Conservation (phyloP, 2,797 vertebrate species). For the Syngnathus rostellatus region DNA sequence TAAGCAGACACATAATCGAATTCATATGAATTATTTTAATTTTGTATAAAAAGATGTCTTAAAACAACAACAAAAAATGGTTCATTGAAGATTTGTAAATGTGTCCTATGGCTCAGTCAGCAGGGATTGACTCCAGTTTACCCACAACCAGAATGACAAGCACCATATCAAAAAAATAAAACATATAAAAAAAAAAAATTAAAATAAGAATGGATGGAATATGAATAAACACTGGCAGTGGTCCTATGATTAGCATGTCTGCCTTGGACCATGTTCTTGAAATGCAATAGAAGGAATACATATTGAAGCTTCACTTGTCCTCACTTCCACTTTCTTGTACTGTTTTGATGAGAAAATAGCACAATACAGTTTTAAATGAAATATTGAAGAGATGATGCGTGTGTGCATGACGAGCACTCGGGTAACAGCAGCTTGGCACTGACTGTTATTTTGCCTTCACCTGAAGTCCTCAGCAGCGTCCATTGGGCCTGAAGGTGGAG, state of each 20-base stretch:
- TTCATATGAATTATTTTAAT: neutral
- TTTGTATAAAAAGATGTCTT: neutral
- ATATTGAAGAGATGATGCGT: too few species aligned
- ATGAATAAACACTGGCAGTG: neutral
- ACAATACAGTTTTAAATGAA: neutral
- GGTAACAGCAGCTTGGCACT: neutral
- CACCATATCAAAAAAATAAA: neutral
- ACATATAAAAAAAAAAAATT: neutral
- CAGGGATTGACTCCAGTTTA: neutral
- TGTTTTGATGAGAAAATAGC: neutral
- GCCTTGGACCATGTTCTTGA: neutral
- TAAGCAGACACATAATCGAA: neutral
- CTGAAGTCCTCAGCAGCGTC: constrained; percentile 58
- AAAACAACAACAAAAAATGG: neutral
- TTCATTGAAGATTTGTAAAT: too few species aligned
- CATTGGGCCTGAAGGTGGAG: constrained; percentile 53
- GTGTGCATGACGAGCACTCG: neutral
- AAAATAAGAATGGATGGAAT: too few species aligned
- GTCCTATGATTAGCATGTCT: neutral
- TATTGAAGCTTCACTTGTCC: neutral
- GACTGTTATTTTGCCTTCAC: constrained; percentile 22
- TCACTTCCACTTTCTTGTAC: neutral
- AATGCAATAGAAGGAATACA: neutral
- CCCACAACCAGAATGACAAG: neutral
- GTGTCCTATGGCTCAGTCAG: too few species aligned